A percentile compares a stretch with the other conserved stretches of the same genome.
phyloP scores from a whole-genome alignment of 2,113 vertebrate species.

The Engraulis encrasicolus region DNA sequence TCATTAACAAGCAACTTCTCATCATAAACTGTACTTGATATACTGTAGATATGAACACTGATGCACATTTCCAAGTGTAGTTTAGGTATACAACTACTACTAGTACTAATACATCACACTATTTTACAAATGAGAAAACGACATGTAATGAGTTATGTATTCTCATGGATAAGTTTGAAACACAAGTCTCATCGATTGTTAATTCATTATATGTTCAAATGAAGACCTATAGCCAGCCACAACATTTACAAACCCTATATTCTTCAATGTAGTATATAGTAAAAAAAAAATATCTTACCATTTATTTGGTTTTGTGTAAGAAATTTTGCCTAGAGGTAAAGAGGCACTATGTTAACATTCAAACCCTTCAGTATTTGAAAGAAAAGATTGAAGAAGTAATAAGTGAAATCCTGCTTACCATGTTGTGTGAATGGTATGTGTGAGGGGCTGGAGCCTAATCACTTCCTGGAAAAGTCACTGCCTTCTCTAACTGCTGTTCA shows the following conservation, averaged over 20 bases:
- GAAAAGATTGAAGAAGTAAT: background rate
- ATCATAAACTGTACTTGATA: background rate
- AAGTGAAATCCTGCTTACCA: conserved; percentile 42
- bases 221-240: background rate
- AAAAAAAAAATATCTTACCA: conserved; percentile 56
- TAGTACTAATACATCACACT: background rate
- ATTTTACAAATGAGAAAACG: too few relatives aligned
- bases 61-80: background rate
- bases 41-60: background rate
- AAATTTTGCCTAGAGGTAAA: conserved; percentile 70
- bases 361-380: background rate
- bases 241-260: background rate
- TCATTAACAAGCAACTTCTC: background rate
- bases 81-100: too few relatives aligned
- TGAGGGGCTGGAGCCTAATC: background rate
- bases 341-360: background rate
- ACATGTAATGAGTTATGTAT: too few relatives aligned
- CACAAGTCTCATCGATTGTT: background rate
- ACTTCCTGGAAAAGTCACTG: conserved; percentile 30
- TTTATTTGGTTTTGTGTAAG: conserved; percentile 72
- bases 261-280: background rate
- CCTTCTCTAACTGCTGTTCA: conserved; percentile 30
- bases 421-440: conserved; percentile 20
- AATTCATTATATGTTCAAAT: background rate
- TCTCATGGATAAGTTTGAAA: background rate